Base-by-base conservation (phyloP, 2,797 vertebrate genomes). In the Sebastes flavidus region DNA sequence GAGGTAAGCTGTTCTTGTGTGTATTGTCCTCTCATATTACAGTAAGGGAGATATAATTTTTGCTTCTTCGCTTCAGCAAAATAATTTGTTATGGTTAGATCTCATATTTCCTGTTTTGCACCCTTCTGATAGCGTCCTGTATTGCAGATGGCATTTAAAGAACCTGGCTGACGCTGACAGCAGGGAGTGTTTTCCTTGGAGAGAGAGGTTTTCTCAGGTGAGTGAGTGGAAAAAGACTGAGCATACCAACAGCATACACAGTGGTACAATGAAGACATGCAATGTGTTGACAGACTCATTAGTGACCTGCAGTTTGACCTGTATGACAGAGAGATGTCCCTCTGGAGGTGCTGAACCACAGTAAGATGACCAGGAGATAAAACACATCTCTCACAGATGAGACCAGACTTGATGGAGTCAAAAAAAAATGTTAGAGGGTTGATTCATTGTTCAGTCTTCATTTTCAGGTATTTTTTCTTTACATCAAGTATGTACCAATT, bases 221-320 rank as follows among this genome's bases (percentile, higher is more conserved):
- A 89, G 24, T 81, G 89, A 91, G 8, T 87, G 85, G 88, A 93
- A 85, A 80, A 89, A 91, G 74, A 89, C 11, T 9, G 2, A 46
- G 32, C 5, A 2, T 5, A 29, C 8, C 22, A 27, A 13, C 54
- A 67, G 20, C 12, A 5, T 22, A 20, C 14, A 34, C 46, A 42
- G 18, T 16, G 22, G 29, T 65, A 29, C 67, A 49, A 36, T 66
- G n/a, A 76, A 59, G 20, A 61, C 46, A 34, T 65, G 7, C 32
- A 30, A 1, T 61, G 42, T 24, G 16, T 34, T 20, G 25, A 42
- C 3, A 34, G 29, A 76, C 6, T 34, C 18, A 11, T 4, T 42
- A 8, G 20, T n/a, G 11, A 65, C 66, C 30, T 65, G 62, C 29
- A 42, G 52, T 36, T 56, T 77, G 29, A 30, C 49, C 65, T 60